Evolutionary conservation across 2,888 invertebrate species (phyloP).

Genomic region (Ophion ventricosus): DNA sequence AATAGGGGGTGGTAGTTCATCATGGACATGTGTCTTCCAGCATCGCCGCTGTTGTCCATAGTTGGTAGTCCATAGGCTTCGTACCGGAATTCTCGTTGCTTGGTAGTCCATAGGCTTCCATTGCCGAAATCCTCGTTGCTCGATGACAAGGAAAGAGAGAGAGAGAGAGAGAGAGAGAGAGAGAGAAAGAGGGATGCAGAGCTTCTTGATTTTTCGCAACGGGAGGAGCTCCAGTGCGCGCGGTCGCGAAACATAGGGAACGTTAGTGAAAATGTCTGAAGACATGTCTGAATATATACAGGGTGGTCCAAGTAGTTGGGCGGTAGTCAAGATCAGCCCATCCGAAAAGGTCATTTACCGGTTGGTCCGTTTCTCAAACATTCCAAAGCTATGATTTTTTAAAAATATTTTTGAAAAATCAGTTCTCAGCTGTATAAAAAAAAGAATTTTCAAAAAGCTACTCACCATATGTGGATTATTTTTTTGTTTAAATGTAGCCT

Average conservation of each 20-base stretch:
- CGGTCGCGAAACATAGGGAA: constrained; percentile 33
- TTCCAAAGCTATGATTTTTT: no score
- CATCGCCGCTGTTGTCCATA: constrained; percentile 25
- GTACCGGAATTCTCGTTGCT: constrained; percentile 27
- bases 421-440: no score
- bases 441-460: no score
- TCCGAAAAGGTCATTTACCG: no score
- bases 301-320: no score
- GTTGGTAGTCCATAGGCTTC: background rate
- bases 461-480: no score
- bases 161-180: constrained; percentile 28
- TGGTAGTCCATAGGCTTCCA: background rate
- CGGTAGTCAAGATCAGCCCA: no score
- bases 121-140: constrained; percentile 27
- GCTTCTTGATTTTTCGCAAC: constrained; percentile 40
- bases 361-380: no score
- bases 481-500: no score
- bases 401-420: no score
- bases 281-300: no score
- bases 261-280: constrained; percentile 25
- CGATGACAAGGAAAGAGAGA: background rate
- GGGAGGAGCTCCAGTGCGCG: constrained; percentile 56
- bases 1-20: background rate
- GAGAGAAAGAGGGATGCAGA: constrained; percentile 18
- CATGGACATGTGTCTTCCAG: constrained; percentile 72